A percentile compares a stretch with the other conserved stretches of the same genome.
These are phyloP conservation scores for Petrosia ficiformis DNA, from an alignment of 37 sponge, comb jelly and placozoan genomes.

Conservation along the genomic window DNA sequence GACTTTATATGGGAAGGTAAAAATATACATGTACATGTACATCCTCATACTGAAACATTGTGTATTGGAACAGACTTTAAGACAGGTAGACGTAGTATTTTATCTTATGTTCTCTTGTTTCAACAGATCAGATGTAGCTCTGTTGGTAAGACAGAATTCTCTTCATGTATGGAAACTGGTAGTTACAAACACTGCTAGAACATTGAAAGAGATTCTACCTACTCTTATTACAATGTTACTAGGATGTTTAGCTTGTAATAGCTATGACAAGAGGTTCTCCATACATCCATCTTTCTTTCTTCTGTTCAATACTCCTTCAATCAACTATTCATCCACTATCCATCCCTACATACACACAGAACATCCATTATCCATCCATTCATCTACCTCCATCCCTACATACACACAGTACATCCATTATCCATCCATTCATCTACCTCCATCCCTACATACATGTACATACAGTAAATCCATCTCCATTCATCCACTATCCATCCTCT, in stretches of 20 bases:
- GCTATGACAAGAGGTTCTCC: conserved; percentile 66
- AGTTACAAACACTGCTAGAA: conserved; percentile 91
- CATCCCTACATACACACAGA: too few relatives aligned
- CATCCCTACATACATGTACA: too few relatives aligned
- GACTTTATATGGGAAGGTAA: conserved; percentile 94
- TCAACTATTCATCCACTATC: too few relatives aligned
- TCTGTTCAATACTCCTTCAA: not conserved
- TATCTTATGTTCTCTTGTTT: not conserved
- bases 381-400: too few relatives aligned
- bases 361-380: too few relatives aligned
- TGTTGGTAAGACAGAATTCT: conserved; percentile 91
- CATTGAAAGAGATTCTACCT: conserved; percentile 94
- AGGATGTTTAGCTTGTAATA: conserved; percentile 73
- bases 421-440: too few relatives aligned
- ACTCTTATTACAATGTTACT: conserved; percentile 80
- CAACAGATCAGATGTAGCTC: conserved; percentile 88
- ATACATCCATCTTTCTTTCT: not conserved
- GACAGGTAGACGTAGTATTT: too few relatives aligned
- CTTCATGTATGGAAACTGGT: conserved; percentile 99
- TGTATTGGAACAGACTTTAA: too few relatives aligned
- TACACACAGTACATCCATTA: too few relatives aligned
- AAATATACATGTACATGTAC: not conserved
- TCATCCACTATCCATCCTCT: too few relatives aligned
- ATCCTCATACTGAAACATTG: too few relatives aligned
- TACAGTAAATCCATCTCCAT: too few relatives aligned